Conservation (phyloP, 2,113 vertebrate species). For the Antidorcas marsupialis region DNA sequence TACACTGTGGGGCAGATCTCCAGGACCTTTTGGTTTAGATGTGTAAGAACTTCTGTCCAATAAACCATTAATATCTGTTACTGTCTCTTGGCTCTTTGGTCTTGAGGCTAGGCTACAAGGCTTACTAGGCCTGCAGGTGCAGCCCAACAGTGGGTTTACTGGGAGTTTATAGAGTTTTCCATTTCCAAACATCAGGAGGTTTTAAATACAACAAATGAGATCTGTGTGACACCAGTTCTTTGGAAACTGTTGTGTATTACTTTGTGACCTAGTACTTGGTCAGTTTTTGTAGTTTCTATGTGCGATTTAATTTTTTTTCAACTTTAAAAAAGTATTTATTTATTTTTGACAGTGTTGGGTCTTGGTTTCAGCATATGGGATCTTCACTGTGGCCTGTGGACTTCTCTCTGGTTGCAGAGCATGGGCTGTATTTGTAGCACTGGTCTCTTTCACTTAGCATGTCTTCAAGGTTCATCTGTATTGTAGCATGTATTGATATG, state of each 20-base stretch:
- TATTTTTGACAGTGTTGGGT: neutral
- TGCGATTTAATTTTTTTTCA: neutral
- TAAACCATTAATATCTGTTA: neutral
- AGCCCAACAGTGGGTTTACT: neutral
- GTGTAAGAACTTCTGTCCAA: neutral
- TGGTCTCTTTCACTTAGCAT: neutral
- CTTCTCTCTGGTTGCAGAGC: neutral
- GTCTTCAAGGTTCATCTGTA: neutral
- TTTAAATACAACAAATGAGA: neutral
- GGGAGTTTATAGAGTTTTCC: neutral
- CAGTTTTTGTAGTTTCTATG: slow-evolving; percentile 1
- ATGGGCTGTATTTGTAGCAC: neutral
- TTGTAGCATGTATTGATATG: neutral
- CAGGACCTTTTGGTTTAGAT: neutral
- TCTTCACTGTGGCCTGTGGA: neutral
- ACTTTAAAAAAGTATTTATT: neutral
- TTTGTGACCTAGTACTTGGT: neutral
- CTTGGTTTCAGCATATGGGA: neutral
- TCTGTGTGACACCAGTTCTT: neutral
- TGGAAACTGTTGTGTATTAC: neutral
- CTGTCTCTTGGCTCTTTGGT: neutral
- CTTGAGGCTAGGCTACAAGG: neutral
- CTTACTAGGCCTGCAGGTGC: neutral
- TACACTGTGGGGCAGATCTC: neutral
- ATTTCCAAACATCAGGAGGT: neutral